These are phyloP conservation scores for Orthosia cruda DNA, from an alignment of 2,888 invertebrate species.

Conservation along the genomic window DNA sequence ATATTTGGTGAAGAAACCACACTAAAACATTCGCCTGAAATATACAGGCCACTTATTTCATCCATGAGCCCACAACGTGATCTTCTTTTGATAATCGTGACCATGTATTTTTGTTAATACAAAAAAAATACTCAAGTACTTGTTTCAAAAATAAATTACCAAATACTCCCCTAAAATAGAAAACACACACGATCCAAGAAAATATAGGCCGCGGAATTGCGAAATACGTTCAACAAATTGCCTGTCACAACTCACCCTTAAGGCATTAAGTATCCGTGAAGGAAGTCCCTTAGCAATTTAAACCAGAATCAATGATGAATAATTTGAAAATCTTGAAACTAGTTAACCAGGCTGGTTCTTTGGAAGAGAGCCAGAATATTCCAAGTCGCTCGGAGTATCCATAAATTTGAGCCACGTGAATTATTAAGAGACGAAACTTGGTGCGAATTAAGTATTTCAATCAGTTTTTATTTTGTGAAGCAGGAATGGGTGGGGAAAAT, in stretches of 20 bases:
- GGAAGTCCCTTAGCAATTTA: conserved; percentile 54
- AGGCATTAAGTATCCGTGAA: too few relatives aligned
- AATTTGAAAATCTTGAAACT: conserved; percentile 56
- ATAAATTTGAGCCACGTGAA: conserved; percentile 56
- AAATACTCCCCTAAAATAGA: not conserved
- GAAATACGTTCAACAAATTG: conserved; percentile 45
- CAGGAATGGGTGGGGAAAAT: too few relatives aligned
- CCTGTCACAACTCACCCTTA: conserved; percentile 36
- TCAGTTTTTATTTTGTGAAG: conserved; percentile 21
- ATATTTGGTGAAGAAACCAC: too few relatives aligned
- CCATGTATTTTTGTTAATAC: too few relatives aligned
- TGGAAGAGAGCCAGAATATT: conserved; percentile 60
- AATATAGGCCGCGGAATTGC: conserved; percentile 21
- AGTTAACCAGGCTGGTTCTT: conserved; percentile 24
- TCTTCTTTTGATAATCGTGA: too few relatives aligned
- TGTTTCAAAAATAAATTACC: too few relatives aligned
- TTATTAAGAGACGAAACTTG: too few relatives aligned
- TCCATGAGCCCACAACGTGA: too few relatives aligned
- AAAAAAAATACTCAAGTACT: too few relatives aligned
- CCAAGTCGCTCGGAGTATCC: conserved; percentile 45
- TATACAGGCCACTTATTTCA: too few relatives aligned
- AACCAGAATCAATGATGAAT: conserved; percentile 63
- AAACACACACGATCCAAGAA: conserved; percentile 6
- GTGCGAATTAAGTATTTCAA: conserved; percentile 32
- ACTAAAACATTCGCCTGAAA: too few relatives aligned